A percentile compares a stretch with the other conserved stretches of the same genome.
Conservation (phyloP, 1,140 invertebrate species). For the Danaus plexippus region DNA sequence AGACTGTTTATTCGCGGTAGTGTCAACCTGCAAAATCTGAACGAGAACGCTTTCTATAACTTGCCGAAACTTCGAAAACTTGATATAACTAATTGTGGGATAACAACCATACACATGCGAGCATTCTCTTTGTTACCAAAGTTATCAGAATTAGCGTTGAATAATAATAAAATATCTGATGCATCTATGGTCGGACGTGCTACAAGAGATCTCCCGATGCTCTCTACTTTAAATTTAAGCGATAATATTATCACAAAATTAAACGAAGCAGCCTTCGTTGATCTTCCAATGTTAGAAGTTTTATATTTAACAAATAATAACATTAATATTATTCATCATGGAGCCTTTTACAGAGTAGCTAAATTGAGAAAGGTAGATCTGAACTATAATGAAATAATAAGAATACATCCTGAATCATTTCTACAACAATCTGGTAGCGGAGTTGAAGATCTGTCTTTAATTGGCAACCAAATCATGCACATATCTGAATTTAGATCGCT, state of each 20-base stretch:
- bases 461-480: slow-evolving; percentile 82
- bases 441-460: slow-evolving; percentile 83
- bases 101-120: slow-evolving; percentile 85
- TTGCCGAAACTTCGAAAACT: slow-evolving; percentile 80
- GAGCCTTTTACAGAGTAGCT: slow-evolving; percentile 85
- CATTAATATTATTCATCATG: slow-evolving; percentile 82
- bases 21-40: slow-evolving; percentile 75
- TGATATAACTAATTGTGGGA: slow-evolving; percentile 84
- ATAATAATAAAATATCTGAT: slow-evolving; percentile 81
- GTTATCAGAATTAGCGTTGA: slow-evolving; percentile 79
- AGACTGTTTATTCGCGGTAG: slow-evolving; percentile 83
- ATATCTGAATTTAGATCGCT: slow-evolving; percentile 80
- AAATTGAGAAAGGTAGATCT: slow-evolving; percentile 81
- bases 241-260: slow-evolving; percentile 80
- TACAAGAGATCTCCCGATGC: slow-evolving; percentile 79
- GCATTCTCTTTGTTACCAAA: slow-evolving; percentile 80
- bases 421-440: slow-evolving; percentile 78
- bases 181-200: slow-evolving; percentile 84
- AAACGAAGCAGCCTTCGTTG: slow-evolving; percentile 84
- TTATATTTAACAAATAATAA: slow-evolving; percentile 81
- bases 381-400: slow-evolving; percentile 83
- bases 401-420: slow-evolving; percentile 86
- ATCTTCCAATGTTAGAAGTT: slow-evolving; percentile 79
- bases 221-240: slow-evolving; percentile 80
- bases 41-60: slow-evolving; percentile 81